Base-by-base conservation (phyloP, 2,888 invertebrate genomes). In the Campoplex capitator region DNA sequence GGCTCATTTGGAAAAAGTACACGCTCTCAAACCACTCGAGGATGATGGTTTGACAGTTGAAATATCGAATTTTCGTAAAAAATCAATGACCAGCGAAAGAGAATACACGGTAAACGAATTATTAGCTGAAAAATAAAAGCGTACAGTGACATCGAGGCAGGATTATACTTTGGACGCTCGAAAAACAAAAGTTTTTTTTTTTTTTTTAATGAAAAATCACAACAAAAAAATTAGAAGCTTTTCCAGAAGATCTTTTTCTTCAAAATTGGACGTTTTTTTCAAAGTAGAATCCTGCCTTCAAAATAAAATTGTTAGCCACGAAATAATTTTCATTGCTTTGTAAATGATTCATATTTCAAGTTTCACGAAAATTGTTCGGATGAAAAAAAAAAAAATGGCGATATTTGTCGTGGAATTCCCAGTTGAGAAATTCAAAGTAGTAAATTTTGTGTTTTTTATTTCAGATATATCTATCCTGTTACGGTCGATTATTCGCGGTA, bases 401-500 rank as follows among this genome's bases (percentile, higher is more conserved):
- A 38, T 38, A 4, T 23, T 28, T 28, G 16, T 28, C 8, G 56
- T 28, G 11, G 13, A 45, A 23, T 13, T 58, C 28, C 13, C 11
- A 13, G 13, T 13, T 28, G 28, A 3, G 23, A 28, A 58, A 58
- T 13, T 13, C 28, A 13, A 13, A 28, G 1, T 58, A 28, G 1
- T 58, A 28, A 28, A 58, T 28, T 13, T 18, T 16, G 48, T 71
- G 32, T 42, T 54, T 79, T 77, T 68, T 35, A 23, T 74, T 82
- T 0, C 89, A 91, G 91, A 87, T 89, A 18, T 91, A 91, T 70
- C 88, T 92, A 8, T 77, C 86, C 16, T 91, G 90, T 81, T 88
- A 89, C 83, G 88, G 88, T 16, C 91, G 90, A 76, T 78, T 92
- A 13, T 91, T 91, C 84, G 84, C 89, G 8, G 84, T 91, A 32